These are phyloP conservation scores for Gavia stellata DNA, from an alignment of 2,113 vertebrate species.

Conservation along the genomic window DNA sequence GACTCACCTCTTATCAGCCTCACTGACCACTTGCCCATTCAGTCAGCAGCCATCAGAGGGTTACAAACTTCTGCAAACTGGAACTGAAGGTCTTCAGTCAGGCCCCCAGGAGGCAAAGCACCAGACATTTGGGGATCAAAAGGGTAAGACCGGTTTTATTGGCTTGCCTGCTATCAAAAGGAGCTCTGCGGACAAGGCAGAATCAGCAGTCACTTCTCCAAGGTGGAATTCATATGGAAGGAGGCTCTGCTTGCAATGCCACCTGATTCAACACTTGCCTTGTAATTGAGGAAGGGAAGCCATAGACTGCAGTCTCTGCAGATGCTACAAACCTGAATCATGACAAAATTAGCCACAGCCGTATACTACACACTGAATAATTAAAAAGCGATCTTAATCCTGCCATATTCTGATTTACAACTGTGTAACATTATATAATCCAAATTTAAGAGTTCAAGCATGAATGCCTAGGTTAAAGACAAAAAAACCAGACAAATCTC, in stretches of 20 bases:
- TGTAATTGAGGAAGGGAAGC: background rate
- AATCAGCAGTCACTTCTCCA: background rate
- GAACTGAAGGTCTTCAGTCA: background rate
- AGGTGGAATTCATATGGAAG: background rate
- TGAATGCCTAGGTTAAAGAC: background rate
- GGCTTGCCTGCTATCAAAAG: background rate
- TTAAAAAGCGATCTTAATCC: background rate
- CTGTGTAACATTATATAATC: background rate
- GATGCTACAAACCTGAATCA: background rate
- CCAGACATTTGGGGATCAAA: background rate
- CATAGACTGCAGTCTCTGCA: background rate
- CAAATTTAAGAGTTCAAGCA: background rate
- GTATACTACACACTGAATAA: background rate
- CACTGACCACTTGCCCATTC: background rate
- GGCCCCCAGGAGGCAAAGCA: background rate
- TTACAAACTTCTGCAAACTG: background rate
- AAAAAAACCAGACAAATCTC: background rate
- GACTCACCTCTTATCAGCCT: background rate
- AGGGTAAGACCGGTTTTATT: background rate
- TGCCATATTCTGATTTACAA: background rate
- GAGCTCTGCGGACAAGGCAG: background rate
- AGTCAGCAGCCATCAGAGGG: accelerated
- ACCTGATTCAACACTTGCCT: background rate
- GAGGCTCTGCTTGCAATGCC: background rate
- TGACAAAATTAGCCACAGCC: background rate